Percentiles rank a stretch among this genome's conserved stretches.
Evolutionary conservation across 2,113 vertebrate genomes (phyloP).

Genomic region (Cyprinus carpio): DNA sequence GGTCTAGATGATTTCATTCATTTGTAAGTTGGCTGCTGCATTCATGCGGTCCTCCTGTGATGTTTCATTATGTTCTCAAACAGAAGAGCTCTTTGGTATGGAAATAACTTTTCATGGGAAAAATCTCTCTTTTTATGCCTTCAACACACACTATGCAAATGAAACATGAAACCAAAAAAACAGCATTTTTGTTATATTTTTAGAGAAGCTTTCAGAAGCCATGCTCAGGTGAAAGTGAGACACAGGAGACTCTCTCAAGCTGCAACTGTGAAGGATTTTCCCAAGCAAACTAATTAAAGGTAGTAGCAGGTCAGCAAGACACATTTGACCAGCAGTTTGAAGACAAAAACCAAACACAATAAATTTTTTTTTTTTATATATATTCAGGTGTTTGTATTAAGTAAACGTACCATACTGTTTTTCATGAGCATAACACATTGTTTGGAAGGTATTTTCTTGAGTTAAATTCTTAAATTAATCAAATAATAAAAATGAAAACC

Average conservation of each 20-base stretch:
- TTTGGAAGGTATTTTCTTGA: not conserved
- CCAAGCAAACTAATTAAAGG: not conserved
- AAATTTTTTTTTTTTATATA: no score
- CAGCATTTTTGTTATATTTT: not conserved
- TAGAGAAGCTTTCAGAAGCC: not conserved
- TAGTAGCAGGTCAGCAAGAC: not conserved
- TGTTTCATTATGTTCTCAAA: conserved; percentile 38
- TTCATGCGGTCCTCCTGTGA: conserved; percentile 26
- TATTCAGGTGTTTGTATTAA: no score
- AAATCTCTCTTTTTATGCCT: conserved; percentile 12
- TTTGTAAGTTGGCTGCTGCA: conserved; percentile 29
- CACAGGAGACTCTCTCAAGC: not conserved
- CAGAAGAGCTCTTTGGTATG: conserved; percentile 39
- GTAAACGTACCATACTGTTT: not conserved
- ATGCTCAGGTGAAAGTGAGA: not conserved
- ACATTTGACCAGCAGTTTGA: not conserved
- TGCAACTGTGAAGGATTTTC: not conserved
- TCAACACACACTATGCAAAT: conserved; percentile 24
- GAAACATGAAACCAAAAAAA: conserved; percentile 18
- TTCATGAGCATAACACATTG: not conserved
- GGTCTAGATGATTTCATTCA: conserved; percentile 27
- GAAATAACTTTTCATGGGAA: conserved; percentile 32
- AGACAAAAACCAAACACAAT: not conserved
- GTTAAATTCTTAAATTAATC: not conserved
- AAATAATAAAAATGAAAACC: not conserved